Evolutionary conservation across 1,140 invertebrate genomes (phyloP).

Genomic region (Drosophila funebris): DNA sequence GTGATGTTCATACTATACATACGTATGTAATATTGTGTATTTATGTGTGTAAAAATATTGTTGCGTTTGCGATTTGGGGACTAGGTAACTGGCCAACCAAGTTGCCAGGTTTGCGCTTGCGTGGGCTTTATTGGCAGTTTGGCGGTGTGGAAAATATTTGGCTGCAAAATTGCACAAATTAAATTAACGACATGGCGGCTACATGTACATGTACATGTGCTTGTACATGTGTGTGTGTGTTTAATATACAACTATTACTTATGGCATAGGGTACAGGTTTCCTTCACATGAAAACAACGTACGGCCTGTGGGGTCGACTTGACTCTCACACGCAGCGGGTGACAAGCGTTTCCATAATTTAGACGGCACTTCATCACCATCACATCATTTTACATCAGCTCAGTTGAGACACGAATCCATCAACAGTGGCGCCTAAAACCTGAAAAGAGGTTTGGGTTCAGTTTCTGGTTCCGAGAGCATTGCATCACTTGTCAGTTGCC

Average conservation of each 20-base stretch:
- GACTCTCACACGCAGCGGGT: conserved; percentile 73
- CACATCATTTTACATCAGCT: neutral
- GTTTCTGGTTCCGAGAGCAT: conserved; percentile 11
- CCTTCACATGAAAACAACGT: conserved; percentile 31
- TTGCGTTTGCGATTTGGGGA: conserved; percentile 23
- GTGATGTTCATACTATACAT: conserved; percentile 10
- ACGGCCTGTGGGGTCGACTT: conserved; percentile 44
- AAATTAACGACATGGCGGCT: conserved; percentile 79
- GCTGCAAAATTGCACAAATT: conserved; percentile 79
- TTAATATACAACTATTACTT: conserved; percentile 24
- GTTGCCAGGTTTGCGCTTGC: conserved; percentile 65
- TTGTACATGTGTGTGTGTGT: conserved; percentile 23
- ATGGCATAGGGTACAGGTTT: conserved; percentile 30
- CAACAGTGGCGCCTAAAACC: conserved; percentile 79
- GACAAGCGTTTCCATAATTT: conserved; percentile 80
- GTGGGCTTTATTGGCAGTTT: conserved; percentile 81
- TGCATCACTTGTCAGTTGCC: conserved; percentile 33
- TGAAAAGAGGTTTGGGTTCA: conserved; percentile 17
- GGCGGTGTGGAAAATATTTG: conserved; percentile 79
- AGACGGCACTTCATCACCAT: conserved; percentile 78
- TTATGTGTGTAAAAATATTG: conserved; percentile 6
- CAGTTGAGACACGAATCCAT: conserved; percentile 65
- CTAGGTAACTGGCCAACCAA: conserved; percentile 65
- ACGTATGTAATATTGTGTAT: neutral
- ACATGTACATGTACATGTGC: conserved; percentile 31